A percentile compares a stretch with the other conserved stretches of the same genome.
phyloP scores from a whole-genome alignment of 2,797 vertebrate species.

The Poecile montanus region DNA sequence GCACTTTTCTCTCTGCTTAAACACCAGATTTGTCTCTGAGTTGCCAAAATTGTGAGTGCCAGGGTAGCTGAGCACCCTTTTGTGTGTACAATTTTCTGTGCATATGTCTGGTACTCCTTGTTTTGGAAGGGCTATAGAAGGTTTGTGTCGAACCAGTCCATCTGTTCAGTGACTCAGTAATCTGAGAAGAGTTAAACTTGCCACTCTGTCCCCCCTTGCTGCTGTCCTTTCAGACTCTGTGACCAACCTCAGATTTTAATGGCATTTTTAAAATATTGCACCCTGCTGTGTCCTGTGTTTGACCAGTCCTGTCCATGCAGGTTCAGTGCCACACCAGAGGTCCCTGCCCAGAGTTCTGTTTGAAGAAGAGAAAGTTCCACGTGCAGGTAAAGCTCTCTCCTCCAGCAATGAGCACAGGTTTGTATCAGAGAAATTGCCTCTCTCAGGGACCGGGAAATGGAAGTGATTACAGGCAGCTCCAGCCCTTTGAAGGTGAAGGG shows the following conservation, averaged over 20 bases:
- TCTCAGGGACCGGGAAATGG: neutral
- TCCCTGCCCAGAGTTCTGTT: neutral
- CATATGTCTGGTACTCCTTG: slow-evolving; percentile 41
- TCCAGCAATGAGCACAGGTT: neutral
- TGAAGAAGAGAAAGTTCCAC: neutral
- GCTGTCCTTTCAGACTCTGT: neutral
- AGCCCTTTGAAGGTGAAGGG: neutral
- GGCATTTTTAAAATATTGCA: neutral
- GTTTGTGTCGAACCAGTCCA: slow-evolving; percentile 22
- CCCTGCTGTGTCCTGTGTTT: neutral
- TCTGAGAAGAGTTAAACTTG: neutral
- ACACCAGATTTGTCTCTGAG: slow-evolving; percentile 31
- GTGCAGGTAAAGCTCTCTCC: neutral
- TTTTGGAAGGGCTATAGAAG: slow-evolving; percentile 24
- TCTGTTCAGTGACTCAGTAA: slow-evolving; percentile 35
- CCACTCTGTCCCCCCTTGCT: neutral
- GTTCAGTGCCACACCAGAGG: neutral
- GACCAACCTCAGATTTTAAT: neutral
- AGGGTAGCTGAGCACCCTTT: neutral
- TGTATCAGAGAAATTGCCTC: neutral
- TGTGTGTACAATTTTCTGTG: neutral
- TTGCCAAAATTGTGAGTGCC: neutral
- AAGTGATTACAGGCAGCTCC: neutral
- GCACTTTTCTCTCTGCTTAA: neutral
- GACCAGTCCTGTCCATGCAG: neutral